Evolutionary conservation across 2,888 invertebrate species (phyloP).

Genomic region (Machimus rusticus): DNA sequence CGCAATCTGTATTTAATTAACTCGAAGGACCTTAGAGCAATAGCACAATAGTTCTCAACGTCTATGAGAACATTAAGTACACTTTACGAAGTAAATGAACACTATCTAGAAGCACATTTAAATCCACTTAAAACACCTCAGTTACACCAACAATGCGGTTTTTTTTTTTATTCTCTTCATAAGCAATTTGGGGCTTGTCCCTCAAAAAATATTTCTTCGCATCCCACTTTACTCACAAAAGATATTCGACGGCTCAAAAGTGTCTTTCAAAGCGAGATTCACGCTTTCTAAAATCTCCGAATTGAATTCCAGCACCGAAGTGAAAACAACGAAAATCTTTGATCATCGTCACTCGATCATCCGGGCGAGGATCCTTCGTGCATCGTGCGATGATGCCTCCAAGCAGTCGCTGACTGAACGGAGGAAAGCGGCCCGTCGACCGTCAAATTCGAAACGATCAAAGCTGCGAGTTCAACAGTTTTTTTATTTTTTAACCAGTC

Average conservation of each 20-base stretch:
- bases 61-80: not conserved
- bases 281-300: slow-evolving; percentile 20
- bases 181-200: not conserved
- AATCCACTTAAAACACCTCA: not conserved
- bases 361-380: not conserved
- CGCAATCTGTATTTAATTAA: not conserved
- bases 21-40: not conserved
- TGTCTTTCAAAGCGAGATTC: slow-evolving; percentile 9
- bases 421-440: not conserved
- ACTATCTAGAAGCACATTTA: not conserved
- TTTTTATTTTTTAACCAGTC: not conserved
- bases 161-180: not conserved
- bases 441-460: not conserved
- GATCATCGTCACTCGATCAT: not conserved
- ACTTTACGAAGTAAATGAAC: not conserved
- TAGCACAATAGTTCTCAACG: not conserved
- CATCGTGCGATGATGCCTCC: not conserved
- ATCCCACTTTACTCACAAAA: slow-evolving; percentile 24
- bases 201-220: not conserved
- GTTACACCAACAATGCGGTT: not conserved
- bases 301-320: slow-evolving; percentile 1
- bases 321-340: not conserved
- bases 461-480: not conserved
- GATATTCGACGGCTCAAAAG: not conserved
- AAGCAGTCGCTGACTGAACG: not conserved